These are phyloP conservation scores for Podarcis cretensis DNA, from an alignment of 2,113 vertebrate species.

Conservation along the genomic window DNA sequence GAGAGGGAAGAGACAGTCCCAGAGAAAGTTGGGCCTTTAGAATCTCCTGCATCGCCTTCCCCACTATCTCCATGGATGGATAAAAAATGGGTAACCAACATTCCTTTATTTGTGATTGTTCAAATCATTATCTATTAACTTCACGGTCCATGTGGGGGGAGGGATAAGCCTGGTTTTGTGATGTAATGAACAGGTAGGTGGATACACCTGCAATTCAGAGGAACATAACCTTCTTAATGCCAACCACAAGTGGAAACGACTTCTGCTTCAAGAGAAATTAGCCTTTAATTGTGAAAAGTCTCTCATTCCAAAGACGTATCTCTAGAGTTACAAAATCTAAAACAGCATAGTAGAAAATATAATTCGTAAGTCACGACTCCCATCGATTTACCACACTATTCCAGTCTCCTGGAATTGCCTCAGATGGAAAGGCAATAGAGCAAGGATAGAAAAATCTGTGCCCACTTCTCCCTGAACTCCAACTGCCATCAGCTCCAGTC, in stretches of 20 bases:
- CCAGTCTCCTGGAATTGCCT: constrained; percentile 16
- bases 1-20: too few species aligned
- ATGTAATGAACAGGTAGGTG: not conserved
- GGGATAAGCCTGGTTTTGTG: constrained; percentile 13
- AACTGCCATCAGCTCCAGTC: not conserved
- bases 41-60: too few species aligned
- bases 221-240: constrained; percentile 18
- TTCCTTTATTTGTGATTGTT: constrained; percentile 23
- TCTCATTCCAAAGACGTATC: constrained; percentile 29
- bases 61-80: too few species aligned
- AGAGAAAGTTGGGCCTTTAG: too few species aligned
- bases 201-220: constrained; percentile 6
- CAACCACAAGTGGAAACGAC: constrained; percentile 54
- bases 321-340: constrained; percentile 7
- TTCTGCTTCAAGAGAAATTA: constrained; percentile 56
- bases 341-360: not conserved
- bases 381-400: not conserved
- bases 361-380: not conserved
- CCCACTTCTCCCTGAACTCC: too few species aligned
- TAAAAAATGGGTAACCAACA: constrained; percentile 16
- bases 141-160: constrained; percentile 16
- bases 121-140: constrained; percentile 24
- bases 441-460: too few species aligned
- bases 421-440: not conserved
- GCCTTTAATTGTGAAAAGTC: constrained; percentile 23